Base-by-base conservation (phyloP, 2,113 vertebrate species). In the Emydura subglobosa region DNA sequence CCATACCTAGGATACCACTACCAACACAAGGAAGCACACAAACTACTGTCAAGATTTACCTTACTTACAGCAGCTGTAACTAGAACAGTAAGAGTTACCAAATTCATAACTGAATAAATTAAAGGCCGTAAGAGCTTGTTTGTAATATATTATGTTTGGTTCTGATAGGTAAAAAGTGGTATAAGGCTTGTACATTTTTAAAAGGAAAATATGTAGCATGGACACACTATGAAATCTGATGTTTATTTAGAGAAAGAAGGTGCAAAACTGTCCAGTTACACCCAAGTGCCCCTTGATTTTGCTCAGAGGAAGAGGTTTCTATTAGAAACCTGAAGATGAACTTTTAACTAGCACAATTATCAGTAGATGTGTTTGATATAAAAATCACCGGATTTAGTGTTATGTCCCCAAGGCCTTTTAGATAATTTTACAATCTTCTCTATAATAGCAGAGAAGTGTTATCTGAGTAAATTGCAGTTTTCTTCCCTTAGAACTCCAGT, bases 11-110 rank as follows among this genome's bases (percentile, higher is more conserved):
- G 19, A 10, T 94, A 92, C 29, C 57, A 27, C 29, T 31, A 61
- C 92, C 88, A 79, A 39, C 87, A 89, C 11, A 10, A 17, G 13
- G 78, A 94, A 84, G 24, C 76, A 87, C 84, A 93, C 93, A 93
- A 80, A 93, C 11, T 80, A 93, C 11, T 80, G 29, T 79, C 50
- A 8, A 92, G 90, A 50, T 78, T 78, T 29, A 72, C 57, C 29
- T 61, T 59, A 59, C 68, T n/a, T 80, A 53, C 87, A 47, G 19
- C 53, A 81, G 80, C 53, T 80, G 59, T 91, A 82, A 51, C 65
- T 81, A 72, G 68, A 72, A 87, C 17, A 39, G 10, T 39, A n/a
- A 68, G 7, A 31, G n/a, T 72, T 72, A 34, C n/a, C 65, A 39
- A 39, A 74, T 24, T 74, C 72, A 74, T 74, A 42, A 74, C 21